Evolutionary conservation across 1,140 invertebrate genomes (phyloP), one percentile per base, ranked within the genome.

Genomic region (Ditylenchus dipsaci): DNA sequence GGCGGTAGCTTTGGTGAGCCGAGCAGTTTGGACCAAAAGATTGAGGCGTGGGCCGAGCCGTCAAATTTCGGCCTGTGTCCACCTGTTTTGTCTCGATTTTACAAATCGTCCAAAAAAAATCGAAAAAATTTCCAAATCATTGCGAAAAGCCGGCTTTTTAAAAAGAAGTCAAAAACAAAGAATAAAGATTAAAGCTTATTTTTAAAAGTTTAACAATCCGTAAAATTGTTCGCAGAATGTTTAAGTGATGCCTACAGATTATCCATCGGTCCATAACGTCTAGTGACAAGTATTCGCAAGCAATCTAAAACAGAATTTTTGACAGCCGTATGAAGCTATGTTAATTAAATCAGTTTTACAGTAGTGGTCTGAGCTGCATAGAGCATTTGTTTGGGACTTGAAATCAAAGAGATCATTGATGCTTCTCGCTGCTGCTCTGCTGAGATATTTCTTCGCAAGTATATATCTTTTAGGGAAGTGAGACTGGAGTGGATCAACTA

Each of bases 241-340:
- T n/a, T n/a, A n/a, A n/a, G n/a, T n/a, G 26, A 29, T n/a, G 85
- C 86, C 86, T 85, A 89, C 88, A 91, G 76, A 97, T 91, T 27
- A 98, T 91, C 93, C 94, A 99, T 80, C 91, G 88, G 82, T 98
- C 95, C 86, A 98, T 90, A 59, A 88, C 88, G 81, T 98, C 95
- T 45, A 97, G 85, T 15, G 94, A 95, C 29, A 98, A 83, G 85
- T 92, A 97, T 86, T 98, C 95, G 85, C 94, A 97, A 17, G 93
- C 94, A 87, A 95, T 69, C 67, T 69, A 33, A 58, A 68, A 93
- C 67, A 86, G 75, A 65, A 82, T 67, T 45, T 45, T 13, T 45
- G n/a, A 45, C 11, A 13, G 43, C 43, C 43, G 11, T 11, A 45
- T n/a, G 43, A 53, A 53, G 15, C 3, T 26, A 53, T 7, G 8